Evolutionary conservation across 2,888 invertebrate genomes (phyloP).

Genomic region (Agonopterix heracliana): DNA sequence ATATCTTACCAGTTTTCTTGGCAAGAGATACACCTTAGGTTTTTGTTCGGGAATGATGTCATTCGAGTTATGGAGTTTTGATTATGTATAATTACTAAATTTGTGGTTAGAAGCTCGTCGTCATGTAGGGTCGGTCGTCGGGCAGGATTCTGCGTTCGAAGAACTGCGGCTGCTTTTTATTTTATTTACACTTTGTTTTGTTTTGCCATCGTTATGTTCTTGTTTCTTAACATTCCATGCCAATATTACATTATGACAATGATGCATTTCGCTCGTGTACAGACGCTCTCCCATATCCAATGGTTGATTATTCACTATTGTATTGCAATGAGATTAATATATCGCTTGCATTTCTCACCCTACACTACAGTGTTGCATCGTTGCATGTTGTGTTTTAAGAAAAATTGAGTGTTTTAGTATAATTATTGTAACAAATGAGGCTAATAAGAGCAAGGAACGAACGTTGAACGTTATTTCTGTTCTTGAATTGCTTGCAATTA

Average conservation of each 20-base stretch:
- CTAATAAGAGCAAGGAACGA: too few species aligned
- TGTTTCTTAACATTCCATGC: slow-evolving; percentile 28
- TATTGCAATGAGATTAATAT: slow-evolving; percentile 8
- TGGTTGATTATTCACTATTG: slow-evolving; percentile 8
- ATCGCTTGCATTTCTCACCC: background rate
- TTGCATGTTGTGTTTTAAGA: background rate
- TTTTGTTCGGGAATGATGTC: slow-evolving; percentile 5
- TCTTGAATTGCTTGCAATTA: too few species aligned
- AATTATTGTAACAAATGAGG: too few species aligned
- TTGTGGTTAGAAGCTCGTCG: slow-evolving; percentile 7
- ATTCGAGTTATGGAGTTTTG: slow-evolving; percentile 8
- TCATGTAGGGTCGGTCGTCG: slow-evolving; percentile 7
- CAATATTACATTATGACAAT: slow-evolving; percentile 28
- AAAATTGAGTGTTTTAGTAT: too few species aligned
- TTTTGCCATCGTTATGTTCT: slow-evolving; percentile 26
- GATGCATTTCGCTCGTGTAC: slow-evolving; percentile 18
- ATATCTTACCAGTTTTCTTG: too few species aligned
- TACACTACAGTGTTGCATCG: too few species aligned
- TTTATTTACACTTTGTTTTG: slow-evolving; percentile 34
- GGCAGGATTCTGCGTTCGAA: slow-evolving; percentile 24
- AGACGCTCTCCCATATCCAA: slow-evolving; percentile 3
- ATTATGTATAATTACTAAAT: slow-evolving; percentile 9
- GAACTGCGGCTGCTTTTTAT: slow-evolving; percentile 32
- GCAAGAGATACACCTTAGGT: too few species aligned
- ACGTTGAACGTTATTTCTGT: too few species aligned